Conservation (phyloP, 2,797 vertebrate genomes). For the Hoplostethus mediterraneus region DNA sequence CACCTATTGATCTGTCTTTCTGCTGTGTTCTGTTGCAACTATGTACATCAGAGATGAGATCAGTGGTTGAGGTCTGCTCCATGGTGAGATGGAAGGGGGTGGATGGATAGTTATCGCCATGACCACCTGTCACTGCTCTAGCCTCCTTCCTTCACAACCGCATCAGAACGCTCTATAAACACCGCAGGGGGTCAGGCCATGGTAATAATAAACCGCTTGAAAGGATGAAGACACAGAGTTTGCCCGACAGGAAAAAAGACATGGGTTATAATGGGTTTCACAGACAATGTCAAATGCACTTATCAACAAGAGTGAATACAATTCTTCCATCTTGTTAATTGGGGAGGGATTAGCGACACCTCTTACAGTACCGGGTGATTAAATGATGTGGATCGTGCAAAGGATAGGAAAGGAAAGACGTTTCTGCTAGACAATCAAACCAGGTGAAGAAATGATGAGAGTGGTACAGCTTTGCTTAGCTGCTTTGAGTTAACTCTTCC, state of each 20-base stretch:
- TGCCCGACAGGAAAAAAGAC: constrained; percentile 22
- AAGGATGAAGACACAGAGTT: constrained; percentile 46
- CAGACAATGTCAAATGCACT: constrained; percentile 35
- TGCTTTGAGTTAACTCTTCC: background rate
- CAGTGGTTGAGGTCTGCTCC: constrained; percentile 42
- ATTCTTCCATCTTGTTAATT: constrained; percentile 34
- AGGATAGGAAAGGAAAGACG: constrained; percentile 10
- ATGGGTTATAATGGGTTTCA: constrained; percentile 35
- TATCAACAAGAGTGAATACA: constrained; percentile 17
- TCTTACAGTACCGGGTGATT: constrained; percentile 10
- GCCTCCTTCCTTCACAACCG: constrained; percentile 56
- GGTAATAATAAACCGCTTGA: constrained; percentile 60
- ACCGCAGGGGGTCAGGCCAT: constrained; percentile 56
- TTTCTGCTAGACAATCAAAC: constrained; percentile 8
- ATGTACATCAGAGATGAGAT: constrained; percentile 59
- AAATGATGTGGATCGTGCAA: constrained; percentile 14
- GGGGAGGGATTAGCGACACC: constrained; percentile 16
- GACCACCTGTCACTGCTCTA: constrained; percentile 72
- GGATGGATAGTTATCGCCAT: constrained; percentile 60
- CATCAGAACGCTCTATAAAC: constrained; percentile 64
- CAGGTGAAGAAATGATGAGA: background rate
- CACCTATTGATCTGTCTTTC: constrained; percentile 70
- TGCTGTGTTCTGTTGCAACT: constrained; percentile 60
- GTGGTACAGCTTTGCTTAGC: background rate
- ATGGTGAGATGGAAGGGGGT: constrained; percentile 47